A percentile compares a stretch with the other conserved stretches of the same genome.
Conservation (phyloP, 2,113 vertebrate genomes). For the Pheucticus melanocephalus region DNA sequence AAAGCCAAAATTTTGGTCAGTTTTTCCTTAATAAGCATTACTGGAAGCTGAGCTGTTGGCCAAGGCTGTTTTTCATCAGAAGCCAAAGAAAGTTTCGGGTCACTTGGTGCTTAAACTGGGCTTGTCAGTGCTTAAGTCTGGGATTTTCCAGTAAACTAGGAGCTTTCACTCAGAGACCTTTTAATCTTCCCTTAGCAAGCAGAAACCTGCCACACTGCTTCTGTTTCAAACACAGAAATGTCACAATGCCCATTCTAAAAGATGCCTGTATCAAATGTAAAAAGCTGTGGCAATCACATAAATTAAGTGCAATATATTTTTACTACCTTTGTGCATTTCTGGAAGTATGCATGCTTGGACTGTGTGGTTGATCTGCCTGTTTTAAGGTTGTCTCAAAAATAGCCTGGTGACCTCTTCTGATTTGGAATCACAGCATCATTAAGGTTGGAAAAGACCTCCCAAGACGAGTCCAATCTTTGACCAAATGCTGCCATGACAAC, state of each 20-base stretch:
- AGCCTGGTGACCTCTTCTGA: neutral
- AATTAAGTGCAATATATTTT: neutral
- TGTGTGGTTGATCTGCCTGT: neutral
- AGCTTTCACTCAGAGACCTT: neutral
- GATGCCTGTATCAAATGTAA: neutral
- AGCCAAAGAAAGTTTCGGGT: neutral
- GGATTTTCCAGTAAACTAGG: neutral
- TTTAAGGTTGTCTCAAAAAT: neutral
- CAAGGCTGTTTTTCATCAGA: neutral
- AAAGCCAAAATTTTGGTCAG: neutral
- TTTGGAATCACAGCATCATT: neutral
- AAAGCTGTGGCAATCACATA: rapidly evolving
- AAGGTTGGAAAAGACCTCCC: neutral
- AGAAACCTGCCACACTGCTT: neutral
- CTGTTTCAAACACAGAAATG: neutral
- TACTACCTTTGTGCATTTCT: neutral
- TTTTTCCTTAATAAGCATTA: neutral
- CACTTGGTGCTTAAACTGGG: neutral
- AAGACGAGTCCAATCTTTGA: rapidly evolving
- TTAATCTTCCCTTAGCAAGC: neutral
- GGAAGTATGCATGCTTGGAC: neutral
- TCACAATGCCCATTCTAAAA: neutral
- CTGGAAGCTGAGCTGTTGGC: neutral
- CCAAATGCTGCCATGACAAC: neutral
- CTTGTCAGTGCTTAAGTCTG: neutral